Evolutionary conservation across 1,140 invertebrate species (phyloP).

Genomic region (Nebria ingens): DNA sequence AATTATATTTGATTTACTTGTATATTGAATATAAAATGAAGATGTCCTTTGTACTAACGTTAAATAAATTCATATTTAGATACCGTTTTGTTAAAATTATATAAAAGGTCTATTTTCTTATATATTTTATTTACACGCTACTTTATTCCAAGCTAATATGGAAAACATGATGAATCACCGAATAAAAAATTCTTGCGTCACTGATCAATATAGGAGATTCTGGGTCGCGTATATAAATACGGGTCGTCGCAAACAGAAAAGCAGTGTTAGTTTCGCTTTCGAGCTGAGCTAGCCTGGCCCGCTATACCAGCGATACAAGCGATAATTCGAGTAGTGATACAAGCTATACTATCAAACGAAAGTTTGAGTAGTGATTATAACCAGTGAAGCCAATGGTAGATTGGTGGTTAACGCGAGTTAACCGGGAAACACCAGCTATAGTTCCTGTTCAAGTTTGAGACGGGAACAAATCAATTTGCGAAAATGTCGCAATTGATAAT

Average conservation of each 20-base stretch:
- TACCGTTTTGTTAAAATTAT: too few relatives aligned
- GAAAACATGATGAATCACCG: too few relatives aligned
- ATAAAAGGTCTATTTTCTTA: too few relatives aligned
- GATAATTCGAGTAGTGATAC: neutral
- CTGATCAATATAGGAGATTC: neutral
- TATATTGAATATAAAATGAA: too few relatives aligned
- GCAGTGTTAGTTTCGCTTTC: neutral
- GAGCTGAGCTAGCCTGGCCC: neutral
- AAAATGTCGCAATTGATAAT: slow-evolving; percentile 3
- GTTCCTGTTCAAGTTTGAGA: too few relatives aligned
- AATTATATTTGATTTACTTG: too few relatives aligned
- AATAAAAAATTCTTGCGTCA: too few relatives aligned
- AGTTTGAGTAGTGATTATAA: neutral
- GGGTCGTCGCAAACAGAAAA: neutral
- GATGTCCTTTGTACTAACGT: too few relatives aligned
- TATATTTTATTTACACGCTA: too few relatives aligned
- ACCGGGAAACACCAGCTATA: neutral
- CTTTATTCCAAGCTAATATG: too few relatives aligned
- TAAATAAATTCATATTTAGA: too few relatives aligned
- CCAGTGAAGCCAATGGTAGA: neutral
- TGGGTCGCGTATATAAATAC: neutral
- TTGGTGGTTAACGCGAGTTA: neutral
- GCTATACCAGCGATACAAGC: neutral
- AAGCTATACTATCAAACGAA: neutral
- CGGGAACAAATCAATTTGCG: neutral